A percentile compares a stretch with the other conserved stretches of the same genome.
Evolutionary conservation across 2,888 invertebrate species (phyloP).

Genomic region (Cenopis cana): DNA sequence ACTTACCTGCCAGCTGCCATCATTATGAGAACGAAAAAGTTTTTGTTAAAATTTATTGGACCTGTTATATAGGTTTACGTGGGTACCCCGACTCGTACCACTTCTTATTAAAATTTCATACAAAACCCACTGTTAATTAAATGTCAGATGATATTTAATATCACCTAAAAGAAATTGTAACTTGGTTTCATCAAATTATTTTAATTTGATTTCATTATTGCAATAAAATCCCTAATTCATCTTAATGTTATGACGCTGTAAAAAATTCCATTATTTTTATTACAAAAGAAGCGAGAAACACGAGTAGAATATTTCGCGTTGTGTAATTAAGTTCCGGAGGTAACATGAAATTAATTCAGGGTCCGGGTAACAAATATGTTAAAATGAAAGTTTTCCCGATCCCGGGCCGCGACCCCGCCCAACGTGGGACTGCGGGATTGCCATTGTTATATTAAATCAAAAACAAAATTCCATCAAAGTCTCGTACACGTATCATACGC

Average conservation of each 20-base stretch:
- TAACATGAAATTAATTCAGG: slow-evolving; percentile 39
- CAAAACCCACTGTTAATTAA: no score
- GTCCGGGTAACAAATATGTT: slow-evolving; percentile 28
- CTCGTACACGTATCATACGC: neutral
- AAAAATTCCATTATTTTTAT: neutral
- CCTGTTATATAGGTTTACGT: no score
- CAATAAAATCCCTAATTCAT: neutral
- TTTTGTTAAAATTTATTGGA: no score
- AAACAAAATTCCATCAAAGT: slow-evolving; percentile 23
- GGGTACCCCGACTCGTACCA: no score
- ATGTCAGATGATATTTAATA: no score
- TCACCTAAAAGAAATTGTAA: no score
- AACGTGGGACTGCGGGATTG: neutral
- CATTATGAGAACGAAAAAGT: no score
- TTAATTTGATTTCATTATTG: neutral
- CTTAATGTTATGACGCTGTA: neutral
- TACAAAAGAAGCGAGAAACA: slow-evolving; percentile 21
- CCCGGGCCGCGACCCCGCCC: neutral
- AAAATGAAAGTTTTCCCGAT: slow-evolving; percentile 36
- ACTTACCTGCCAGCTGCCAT: no score
- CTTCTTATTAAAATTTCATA: no score
- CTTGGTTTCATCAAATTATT: no score
- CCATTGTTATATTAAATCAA: slow-evolving; percentile 36
- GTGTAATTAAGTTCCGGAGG: slow-evolving; percentile 37
- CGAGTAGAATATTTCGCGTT: slow-evolving; percentile 31